Evolutionary conservation across 1,140 invertebrate genomes (phyloP).

Genomic region (Pogonomyrmex californicus): DNA sequence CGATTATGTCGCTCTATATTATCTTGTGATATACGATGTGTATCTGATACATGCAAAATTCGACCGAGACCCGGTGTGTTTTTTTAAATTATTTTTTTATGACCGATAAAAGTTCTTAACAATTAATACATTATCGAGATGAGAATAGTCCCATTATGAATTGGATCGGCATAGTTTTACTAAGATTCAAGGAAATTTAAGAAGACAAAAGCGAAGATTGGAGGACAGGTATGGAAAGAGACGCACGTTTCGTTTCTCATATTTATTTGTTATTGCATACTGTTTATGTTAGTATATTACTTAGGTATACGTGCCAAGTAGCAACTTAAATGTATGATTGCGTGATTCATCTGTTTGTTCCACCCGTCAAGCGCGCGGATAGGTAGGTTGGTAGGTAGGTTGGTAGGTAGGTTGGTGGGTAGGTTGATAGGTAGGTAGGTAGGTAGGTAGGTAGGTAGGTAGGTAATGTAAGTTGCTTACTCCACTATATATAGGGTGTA

Average conservation of each 20-base stretch:
- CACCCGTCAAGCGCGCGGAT: constrained; percentile 82
- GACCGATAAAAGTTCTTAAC: background rate
- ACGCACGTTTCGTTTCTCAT: constrained; percentile 82
- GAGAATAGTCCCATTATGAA: background rate
- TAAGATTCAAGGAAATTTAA: background rate
- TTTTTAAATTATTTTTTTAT: background rate
- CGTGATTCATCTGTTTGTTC: constrained; percentile 86
- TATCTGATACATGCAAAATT: background rate
- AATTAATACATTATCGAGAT: background rate
- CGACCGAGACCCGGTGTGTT: background rate
- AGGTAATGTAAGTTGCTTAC: constrained; percentile 85
- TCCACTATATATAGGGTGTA: constrained; percentile 86
- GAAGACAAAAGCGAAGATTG: background rate
- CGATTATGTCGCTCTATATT: too few relatives aligned
- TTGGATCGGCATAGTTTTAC: background rate
- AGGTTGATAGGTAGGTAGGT: background rate
- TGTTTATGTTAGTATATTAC: constrained; percentile 88
- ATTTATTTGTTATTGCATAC: constrained; percentile 87
- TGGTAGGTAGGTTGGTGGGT: constrained; percentile 42
- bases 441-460: constrained; percentile 72
- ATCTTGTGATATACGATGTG: background rate
- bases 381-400: constrained; percentile 76
- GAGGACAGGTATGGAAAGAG: constrained; percentile 1
- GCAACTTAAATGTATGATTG: constrained; percentile 88
- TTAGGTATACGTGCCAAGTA: constrained; percentile 87